Base-by-base conservation (phyloP, 2,113 vertebrate genomes). In the Hirundichthys speculiger region DNA sequence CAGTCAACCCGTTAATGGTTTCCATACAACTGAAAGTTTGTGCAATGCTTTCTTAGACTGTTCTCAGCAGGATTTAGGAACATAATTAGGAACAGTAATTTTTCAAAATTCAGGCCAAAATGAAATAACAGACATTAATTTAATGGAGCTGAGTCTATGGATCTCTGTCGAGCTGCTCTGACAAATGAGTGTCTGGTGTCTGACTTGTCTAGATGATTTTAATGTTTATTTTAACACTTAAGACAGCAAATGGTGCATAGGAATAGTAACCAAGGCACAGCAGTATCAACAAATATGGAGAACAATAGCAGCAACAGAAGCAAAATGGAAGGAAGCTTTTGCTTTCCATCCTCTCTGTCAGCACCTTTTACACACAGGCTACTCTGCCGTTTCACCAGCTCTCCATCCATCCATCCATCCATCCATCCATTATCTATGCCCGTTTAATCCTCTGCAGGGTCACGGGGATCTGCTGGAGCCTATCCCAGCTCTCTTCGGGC, bases 1-100 rank as follows among this genome's bases (percentile, higher is more conserved):
- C 77, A 75, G 53, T 77, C 70, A 75, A 67, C 67, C 79, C 63
- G n/a, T 39, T 60, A 5, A 59, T 12, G 7, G 34, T 52, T 48
- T 56, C 34, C n/a, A n/a, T 0, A 8, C n/a, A 47, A 25, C 57
- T 3, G 2, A 48, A 21, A 12, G 4, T 8, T 63, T 59, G 13
- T 54, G 24, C 15, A 16, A 46, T 19, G 14, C 27, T 40, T 34
- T 34, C 30, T 7, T 9, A 10, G 11, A 10, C 30, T 9, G 30
- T 34, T 34, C 30, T 34, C 30, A 7, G 9, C 51, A 60, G 46
- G 22, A 52, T 65, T 15, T 2, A 49, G 20, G 46, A 47, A n/a
- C n/a, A n/a, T n/a, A n/a, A 46, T 20, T 45, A 24, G 59, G 70
- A 42, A 70, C 13, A 30, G 24, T 40, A 50, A n/a, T n/a, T n/a